Evolutionary conservation across 2,113 vertebrate species (phyloP), one percentile per base, ranked within the genome.

Genomic region (Micronycteris hirsuta): DNA sequence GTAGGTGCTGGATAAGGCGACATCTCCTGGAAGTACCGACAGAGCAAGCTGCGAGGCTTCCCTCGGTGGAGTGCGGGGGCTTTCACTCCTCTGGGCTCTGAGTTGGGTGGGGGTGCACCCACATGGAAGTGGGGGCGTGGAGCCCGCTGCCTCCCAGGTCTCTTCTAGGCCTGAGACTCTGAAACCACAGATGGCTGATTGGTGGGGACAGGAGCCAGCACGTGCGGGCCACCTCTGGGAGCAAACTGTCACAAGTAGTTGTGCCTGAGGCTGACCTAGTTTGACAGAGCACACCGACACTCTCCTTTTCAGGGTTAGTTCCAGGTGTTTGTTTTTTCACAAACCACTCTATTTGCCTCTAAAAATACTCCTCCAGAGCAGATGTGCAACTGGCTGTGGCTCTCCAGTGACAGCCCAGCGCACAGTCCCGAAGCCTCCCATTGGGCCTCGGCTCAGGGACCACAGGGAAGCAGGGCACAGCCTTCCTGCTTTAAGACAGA

Each of bases 211-310:
- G 84, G 70, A 93, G n/a, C 33, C 0, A 0, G 78, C 26, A 61
- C 78, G 83, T 63, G 54, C 3, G 0, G 93, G 85, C 58, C 91
- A 83, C 89, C 76, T 76, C 49, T 0, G 5, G 87, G 91, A 94
- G 52, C 52, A 84, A 38, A 92, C 71, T 61, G 76, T 95, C 85
- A 65, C 15, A 89, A 96, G 94, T 61, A 1, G 3, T 7, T 9
- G 52, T 85, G 96, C 91, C 93, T 47, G 80, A 90, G 61, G 74
- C 73, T 90, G 96, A 91, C 86, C 97, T 83, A 91, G 43, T 95
- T 95, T 93, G 89, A 63, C n/a, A 91, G 89, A 5, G 38, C 54
- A 77, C 45, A 92, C 70, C 63, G 45, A 63, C 26, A 5, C 33
- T 77, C 58, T 88, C 95, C 78, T 28, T 94, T 92, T 83, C 61